Base-by-base conservation (phyloP, 2,888 invertebrate species). In the Frankliniella fusca region DNA sequence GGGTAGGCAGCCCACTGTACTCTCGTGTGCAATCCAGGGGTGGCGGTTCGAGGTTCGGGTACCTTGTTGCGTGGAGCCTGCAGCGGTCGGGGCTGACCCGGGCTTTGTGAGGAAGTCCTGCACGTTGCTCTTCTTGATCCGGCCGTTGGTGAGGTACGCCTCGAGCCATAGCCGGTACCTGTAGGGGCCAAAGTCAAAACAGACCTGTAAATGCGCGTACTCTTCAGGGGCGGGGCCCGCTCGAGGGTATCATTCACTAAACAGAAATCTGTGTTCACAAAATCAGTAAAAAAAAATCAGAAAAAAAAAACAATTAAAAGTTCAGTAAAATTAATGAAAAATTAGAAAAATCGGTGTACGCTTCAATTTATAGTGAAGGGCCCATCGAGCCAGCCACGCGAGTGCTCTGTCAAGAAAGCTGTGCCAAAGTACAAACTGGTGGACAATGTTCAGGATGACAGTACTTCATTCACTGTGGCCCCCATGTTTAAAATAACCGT, bases 151-250 rank as follows among this genome's bases (percentile, higher is more conserved):
- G 70, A 97, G 89, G 88, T 96, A 97, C 84, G 96, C 92, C 86
- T 97, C 97, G 84, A 97, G 88, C 96, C 97, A 97, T 38, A 97
- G 90, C 80, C 95, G 92, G 87, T 96, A 97, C 86, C 95, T 93
- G 85, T 65, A 82, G 85, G 82, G 81, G 82, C 12, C n/a, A 18
- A 48, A 48, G 50, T n/a, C 15, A 20, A 49, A 48, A 81, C 12
- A n/a, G 48, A 48, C 18, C 20, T n/a, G 48, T 81, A 7, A 48
- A 48, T 49, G 28, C 49, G 20, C 49, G n/a, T 3, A 3, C 49
- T 48, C n/a, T 80, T 5, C 20, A 3, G 28, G 28, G 20, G n/a
- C 23, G 28, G 80, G n/a, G n/a, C n/a, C n/a, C n/a, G n/a, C n/a
- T n/a, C n/a, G n/a, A n/a, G 48, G 80, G 28, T 79, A 27, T 18